Conservation (phyloP, 2,797 vertebrate genomes). For the Diplodus sargus region DNA sequence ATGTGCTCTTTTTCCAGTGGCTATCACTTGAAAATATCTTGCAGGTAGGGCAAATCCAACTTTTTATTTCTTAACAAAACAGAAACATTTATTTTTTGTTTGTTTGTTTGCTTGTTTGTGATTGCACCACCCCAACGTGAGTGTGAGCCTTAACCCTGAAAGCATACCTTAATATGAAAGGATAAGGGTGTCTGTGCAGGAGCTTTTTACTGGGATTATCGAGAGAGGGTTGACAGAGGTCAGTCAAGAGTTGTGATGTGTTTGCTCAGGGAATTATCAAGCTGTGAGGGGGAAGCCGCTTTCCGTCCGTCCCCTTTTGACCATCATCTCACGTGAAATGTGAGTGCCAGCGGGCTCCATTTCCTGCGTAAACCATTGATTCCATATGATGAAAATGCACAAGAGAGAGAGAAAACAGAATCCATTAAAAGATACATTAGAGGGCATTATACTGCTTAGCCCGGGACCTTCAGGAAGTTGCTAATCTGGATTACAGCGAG, state of each 20-base stretch:
- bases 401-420: conserved; percentile 32
- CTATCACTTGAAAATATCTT: background rate
- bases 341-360: conserved; percentile 23
- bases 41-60: background rate
- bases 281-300: conserved; percentile 29
- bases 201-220: conserved; percentile 56
- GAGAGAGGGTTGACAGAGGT: conserved; percentile 11
- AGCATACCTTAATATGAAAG: conserved; percentile 16
- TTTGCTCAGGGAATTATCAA: conserved; percentile 31
- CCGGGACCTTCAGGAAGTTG: conserved; percentile 64
- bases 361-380: conserved; percentile 53
- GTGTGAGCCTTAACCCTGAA: background rate
- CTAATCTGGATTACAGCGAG: conserved; percentile 81
- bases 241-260: conserved; percentile 37
- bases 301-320: conserved; percentile 26
- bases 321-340: conserved; percentile 22
- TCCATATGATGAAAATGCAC: conserved; percentile 59
- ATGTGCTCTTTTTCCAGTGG: background rate
- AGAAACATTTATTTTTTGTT: background rate
- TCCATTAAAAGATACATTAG: conserved; percentile 83
- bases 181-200: conserved; percentile 10
- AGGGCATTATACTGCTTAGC: conserved; percentile 80
- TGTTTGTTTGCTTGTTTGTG: background rate
- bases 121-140: conserved; percentile 3
- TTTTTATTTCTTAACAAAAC: conserved; percentile 9